Evolutionary conservation across 1,140 invertebrate genomes (phyloP), one percentile per base, ranked within the genome.

Genomic region (Mactra quadrangularis): DNA sequence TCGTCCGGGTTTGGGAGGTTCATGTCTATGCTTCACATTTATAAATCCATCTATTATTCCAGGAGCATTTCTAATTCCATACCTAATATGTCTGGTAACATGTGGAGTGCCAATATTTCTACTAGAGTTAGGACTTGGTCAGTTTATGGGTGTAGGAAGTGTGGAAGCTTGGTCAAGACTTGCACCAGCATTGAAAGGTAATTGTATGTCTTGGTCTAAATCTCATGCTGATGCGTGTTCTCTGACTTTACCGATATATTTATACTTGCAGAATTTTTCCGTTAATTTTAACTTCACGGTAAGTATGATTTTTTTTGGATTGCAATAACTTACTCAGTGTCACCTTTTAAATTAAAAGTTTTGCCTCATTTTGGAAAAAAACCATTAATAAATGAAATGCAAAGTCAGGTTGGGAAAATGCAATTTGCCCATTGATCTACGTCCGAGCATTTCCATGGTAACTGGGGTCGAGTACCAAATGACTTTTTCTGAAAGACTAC

Each of bases 71-170:
- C 95, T 95, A 13, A 93, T 96, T 7, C 94, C 95, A 0, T 95
- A 96, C 87, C 90, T 95, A 4, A 90, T 95, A 6, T 94, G 95
- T 1, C 90, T 95, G 52, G 70, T 95, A 4, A 82, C 94, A 7
- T 93, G 96, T 47, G 96, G 96, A 2, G 93, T 96, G 50, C 96
- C 96, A 0, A 93, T 96, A 3, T 94, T 96, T 29, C 94, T 97
- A 60, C 93, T 97, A 64, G 96, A 97, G 92, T 94, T 96, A 4
- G 94, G 95, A 0, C 92, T 96, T 9, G 96, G 96, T 6, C 96
- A 97, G 90, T 95, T 96, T 83, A 96, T 95, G 60, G 95, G 96
- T 85, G 94, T 95, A 89, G 96, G 96, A 38, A 94, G 95, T 17
- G 95, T 96, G 17, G 95, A 95, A 45, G 94, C 95, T 41, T 97